Conservation (phyloP, 1,140 invertebrate genomes). For the Hyposmocoma kahamanoa region DNA sequence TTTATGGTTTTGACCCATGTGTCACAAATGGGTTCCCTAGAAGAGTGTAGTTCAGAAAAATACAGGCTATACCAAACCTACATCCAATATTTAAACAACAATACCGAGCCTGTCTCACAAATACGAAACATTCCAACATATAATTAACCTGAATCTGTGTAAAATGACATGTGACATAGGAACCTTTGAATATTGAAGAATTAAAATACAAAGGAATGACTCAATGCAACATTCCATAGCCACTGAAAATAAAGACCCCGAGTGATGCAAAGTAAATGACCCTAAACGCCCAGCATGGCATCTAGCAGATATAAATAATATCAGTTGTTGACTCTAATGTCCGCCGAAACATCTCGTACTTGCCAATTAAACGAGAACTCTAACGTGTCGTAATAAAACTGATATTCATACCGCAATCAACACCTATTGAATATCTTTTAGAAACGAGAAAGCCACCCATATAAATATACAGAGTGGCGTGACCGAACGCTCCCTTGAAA, state of each 20-base stretch:
- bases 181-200: slow-evolving; percentile 1
- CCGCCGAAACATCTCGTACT: slow-evolving; percentile 11
- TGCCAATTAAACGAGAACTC: slow-evolving; percentile 13
- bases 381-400: slow-evolving; percentile 19
- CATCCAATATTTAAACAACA: too few relatives aligned
- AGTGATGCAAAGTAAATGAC: slow-evolving; percentile 46
- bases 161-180: too few relatives aligned
- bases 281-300: slow-evolving; percentile 51
- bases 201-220: slow-evolving; percentile 3
- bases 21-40: too few relatives aligned
- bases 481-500: slow-evolving; percentile 46
- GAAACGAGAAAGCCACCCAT: slow-evolving; percentile 23
- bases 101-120: too few relatives aligned
- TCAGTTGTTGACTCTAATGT: slow-evolving; percentile 41
- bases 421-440: slow-evolving; percentile 26
- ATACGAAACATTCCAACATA: too few relatives aligned
- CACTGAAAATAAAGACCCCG: slow-evolving; percentile 38
- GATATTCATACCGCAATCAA: slow-evolving; percentile 12
- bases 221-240: slow-evolving; percentile 20
- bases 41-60: too few relatives aligned
- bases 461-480: slow-evolving; percentile 49
- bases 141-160: too few relatives aligned
- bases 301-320: slow-evolving; percentile 61
- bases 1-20: too few relatives aligned
- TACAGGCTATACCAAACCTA: too few relatives aligned